Conservation (phyloP, 1,140 invertebrate species). For the Gonatopus flavifemur region DNA sequence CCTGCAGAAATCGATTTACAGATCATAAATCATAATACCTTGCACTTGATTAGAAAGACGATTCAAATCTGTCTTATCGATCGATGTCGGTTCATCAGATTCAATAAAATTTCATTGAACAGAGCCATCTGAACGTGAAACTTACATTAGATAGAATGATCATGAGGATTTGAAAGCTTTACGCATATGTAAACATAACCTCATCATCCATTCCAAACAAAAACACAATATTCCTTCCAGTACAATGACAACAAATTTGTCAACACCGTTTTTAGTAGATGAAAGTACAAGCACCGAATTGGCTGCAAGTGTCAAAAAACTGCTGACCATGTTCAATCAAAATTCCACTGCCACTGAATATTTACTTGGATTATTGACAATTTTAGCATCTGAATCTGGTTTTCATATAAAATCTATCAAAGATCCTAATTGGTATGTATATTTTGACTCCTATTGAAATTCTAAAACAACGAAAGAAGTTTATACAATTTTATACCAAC, state of each 20-base stretch:
- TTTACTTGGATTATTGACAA: conserved; percentile 35
- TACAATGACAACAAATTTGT: conserved; percentile 4
- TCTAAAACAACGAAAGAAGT: not conserved
- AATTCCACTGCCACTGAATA: conserved; percentile 32
- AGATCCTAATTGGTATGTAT: not conserved
- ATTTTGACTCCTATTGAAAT: not conserved
- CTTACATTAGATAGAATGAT: too few relatives aligned
- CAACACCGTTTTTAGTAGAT: conserved; percentile 26
- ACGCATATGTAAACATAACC: too few relatives aligned
- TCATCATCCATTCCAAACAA: too few relatives aligned
- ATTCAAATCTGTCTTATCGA: too few relatives aligned
- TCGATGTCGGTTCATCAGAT: too few relatives aligned
- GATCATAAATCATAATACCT: too few relatives aligned
- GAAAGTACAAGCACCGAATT: conserved; percentile 29
- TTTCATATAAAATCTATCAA: conserved; percentile 17
- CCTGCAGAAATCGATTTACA: too few relatives aligned
- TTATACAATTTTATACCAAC: not conserved
- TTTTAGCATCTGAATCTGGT: conserved; percentile 35
- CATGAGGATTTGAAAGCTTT: too few relatives aligned
- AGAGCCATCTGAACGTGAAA: too few relatives aligned
- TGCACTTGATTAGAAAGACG: too few relatives aligned
- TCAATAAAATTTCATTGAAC: too few relatives aligned
- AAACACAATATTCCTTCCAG: too few relatives aligned
- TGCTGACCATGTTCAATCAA: conserved; percentile 18
- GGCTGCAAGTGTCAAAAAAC: conserved; percentile 18